phyloP scores from a whole-genome alignment of 2,797 vertebrate genomes.

The Oryzias sinensis region DNA sequence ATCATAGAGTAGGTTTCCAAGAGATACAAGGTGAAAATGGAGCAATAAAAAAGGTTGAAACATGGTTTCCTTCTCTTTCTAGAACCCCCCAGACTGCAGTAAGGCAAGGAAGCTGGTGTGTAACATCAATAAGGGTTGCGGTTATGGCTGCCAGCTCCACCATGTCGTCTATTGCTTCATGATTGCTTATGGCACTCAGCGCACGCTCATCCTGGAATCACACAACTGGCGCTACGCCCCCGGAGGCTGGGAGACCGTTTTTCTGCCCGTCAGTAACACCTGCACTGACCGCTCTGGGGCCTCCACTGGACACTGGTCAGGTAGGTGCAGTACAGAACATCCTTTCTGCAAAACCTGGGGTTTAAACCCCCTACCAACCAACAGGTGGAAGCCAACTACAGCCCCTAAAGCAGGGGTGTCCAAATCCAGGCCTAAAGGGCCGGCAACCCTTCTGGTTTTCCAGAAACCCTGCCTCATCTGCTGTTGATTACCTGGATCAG shows the following conservation, averaged over 20 bases:
- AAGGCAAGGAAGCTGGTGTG: conserved; percentile 97
- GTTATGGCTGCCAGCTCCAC: conserved; percentile 97
- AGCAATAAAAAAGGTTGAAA: conserved; percentile 58
- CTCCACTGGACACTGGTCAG: conserved; percentile 94
- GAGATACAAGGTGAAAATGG: conserved; percentile 50
- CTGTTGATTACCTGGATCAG: too few species aligned
- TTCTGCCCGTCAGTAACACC: conserved; percentile 92
- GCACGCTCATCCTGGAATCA: conserved; percentile 94
- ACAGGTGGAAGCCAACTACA: too few species aligned
- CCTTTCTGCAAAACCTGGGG: too few species aligned
- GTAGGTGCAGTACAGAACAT: conserved; percentile 59
- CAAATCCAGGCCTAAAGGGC: too few species aligned
- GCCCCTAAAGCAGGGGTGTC: too few species aligned
- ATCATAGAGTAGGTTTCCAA: conserved; percentile 40
- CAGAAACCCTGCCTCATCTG: too few species aligned
- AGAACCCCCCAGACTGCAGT: conserved; percentile 97
- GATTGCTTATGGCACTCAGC: conserved; percentile 95
- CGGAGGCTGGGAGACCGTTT: conserved; percentile 95
- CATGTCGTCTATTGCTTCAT: conserved; percentile 99
- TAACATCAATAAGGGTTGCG: conserved; percentile 99
- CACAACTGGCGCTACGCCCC: conserved; percentile 98
- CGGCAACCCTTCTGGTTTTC: too few species aligned
- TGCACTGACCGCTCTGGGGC: conserved; percentile 90
- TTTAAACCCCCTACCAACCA: too few species aligned
- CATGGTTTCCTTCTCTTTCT: conserved; percentile 19